A percentile compares a stretch with the other conserved stretches of the same genome.
These are phyloP conservation scores for Aurelia coerulea DNA, from an alignment of 30 jellyfish, hydroid and myxozoan genomes.

Conservation along the genomic window DNA sequence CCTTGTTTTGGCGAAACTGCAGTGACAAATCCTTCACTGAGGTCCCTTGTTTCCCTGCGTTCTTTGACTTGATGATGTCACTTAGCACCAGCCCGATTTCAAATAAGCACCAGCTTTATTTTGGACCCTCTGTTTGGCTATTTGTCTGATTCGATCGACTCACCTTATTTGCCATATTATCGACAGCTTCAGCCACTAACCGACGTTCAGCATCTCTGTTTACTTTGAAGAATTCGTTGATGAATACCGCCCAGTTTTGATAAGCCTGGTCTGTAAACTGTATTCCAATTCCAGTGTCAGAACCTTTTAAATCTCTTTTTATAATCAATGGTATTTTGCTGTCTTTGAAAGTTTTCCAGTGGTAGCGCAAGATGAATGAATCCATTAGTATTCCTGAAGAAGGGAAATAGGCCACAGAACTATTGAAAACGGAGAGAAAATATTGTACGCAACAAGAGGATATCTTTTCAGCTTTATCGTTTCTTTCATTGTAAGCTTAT, in stretches of 20 bases:
- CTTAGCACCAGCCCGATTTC: too few relatives aligned
- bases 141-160: too few relatives aligned
- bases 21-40: too few relatives aligned
- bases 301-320: slow-evolving; percentile 10
- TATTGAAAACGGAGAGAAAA: neutral
- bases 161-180: neutral
- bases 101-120: too few relatives aligned
- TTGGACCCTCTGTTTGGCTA: too few relatives aligned
- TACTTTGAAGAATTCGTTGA: neutral
- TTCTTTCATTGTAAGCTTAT: too few relatives aligned
- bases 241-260: slow-evolving; percentile 18
- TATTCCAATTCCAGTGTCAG: slow-evolving; percentile 22
- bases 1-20: too few relatives aligned
- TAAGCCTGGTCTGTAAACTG: neutral
- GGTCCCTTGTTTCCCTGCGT: too few relatives aligned
- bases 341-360: slow-evolving; percentile 8
- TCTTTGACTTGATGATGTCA: too few relatives aligned
- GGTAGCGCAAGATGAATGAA: slow-evolving; percentile 2
- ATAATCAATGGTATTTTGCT: neutral
- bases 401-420: neutral
- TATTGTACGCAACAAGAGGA: neutral
- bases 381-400: slow-evolving; percentile 39
- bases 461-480: neutral
- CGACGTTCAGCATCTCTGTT: slow-evolving; percentile 38
- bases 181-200: slow-evolving; percentile 1